phyloP scores from a whole-genome alignment of 2,113 vertebrate genomes.

The Carettochelys insculpta region DNA sequence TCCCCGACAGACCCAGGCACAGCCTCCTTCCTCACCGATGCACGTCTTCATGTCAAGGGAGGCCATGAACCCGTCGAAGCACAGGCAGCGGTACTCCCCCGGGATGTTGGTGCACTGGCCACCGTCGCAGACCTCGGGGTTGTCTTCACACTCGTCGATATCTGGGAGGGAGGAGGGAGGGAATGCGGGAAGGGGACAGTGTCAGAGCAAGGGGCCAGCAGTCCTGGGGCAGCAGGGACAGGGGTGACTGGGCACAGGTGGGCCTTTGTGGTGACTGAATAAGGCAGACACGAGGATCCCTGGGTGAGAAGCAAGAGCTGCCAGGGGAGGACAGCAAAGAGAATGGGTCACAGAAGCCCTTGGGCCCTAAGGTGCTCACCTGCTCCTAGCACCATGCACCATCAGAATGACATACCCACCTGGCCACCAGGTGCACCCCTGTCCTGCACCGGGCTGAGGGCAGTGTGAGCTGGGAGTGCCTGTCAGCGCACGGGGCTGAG shows the following conservation, averaged over 20 bases:
- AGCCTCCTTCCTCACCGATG: conserved; percentile 91
- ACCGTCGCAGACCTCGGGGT: conserved; percentile 88
- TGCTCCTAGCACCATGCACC: background rate
- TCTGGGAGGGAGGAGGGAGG: conserved; percentile 57
- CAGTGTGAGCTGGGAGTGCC: background rate
- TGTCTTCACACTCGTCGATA: conserved; percentile 83
- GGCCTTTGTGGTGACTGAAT: background rate
- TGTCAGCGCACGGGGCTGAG: background rate
- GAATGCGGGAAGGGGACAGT: too few species aligned
- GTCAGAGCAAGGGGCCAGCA: accelerated
- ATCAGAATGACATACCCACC: background rate
- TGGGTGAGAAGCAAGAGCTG: background rate
- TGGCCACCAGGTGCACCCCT: background rate
- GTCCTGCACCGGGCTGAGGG: background rate
- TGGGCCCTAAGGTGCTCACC: too few species aligned
- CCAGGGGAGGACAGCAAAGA: background rate
- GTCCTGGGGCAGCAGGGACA: background rate
- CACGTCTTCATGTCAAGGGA: conserved; percentile 89
- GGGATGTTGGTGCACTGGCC: conserved; percentile 93
- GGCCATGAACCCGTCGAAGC: conserved; percentile 90
- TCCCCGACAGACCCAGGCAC: too few species aligned
- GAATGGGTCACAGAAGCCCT: background rate
- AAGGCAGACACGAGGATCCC: background rate
- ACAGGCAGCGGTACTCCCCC: conserved; percentile 90
- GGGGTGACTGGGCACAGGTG: background rate